Evolutionary conservation across 2,113 vertebrate species (phyloP).

Genomic region (Amia ocellicauda): DNA sequence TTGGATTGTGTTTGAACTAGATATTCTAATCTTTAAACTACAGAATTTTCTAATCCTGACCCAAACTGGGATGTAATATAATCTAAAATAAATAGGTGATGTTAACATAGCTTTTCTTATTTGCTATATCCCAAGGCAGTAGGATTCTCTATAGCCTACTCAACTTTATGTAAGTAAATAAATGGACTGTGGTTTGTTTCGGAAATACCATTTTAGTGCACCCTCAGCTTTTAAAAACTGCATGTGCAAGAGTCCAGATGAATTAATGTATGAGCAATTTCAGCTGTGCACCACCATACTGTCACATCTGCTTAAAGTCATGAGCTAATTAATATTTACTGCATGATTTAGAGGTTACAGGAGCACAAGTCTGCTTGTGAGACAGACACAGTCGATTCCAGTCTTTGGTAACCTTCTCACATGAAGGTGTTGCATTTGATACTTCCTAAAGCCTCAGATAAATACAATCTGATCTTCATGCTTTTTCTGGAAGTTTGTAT

Average conservation of each 20-base stretch:
- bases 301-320: slow-evolving; percentile 2
- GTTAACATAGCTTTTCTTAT: too few species aligned
- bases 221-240: slow-evolving; percentile 45
- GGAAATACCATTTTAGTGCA: slow-evolving; percentile 43
- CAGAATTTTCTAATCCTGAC: too few species aligned
- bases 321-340: background rate
- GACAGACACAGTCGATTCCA: slow-evolving; percentile 32
- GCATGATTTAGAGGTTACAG: slow-evolving; percentile 21
- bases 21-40: too few species aligned
- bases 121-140: too few species aligned
- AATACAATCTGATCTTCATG: slow-evolving; percentile 56
- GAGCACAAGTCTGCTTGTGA: slow-evolving; percentile 16
- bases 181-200: slow-evolving; percentile 54
- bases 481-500: slow-evolving; percentile 35
- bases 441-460: slow-evolving; percentile 64
- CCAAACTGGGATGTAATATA: too few species aligned
- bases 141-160: too few species aligned
- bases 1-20: too few species aligned
- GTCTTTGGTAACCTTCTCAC: slow-evolving; percentile 57
- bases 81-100: too few species aligned
- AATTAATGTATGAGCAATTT: slow-evolving; percentile 42
- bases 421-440: slow-evolving; percentile 62
- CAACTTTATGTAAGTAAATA: too few species aligned
- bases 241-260: slow-evolving; percentile 40
- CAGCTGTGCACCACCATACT: background rate